phyloP scores from a whole-genome alignment of 2,888 invertebrate species.

The Nomada fucata region DNA sequence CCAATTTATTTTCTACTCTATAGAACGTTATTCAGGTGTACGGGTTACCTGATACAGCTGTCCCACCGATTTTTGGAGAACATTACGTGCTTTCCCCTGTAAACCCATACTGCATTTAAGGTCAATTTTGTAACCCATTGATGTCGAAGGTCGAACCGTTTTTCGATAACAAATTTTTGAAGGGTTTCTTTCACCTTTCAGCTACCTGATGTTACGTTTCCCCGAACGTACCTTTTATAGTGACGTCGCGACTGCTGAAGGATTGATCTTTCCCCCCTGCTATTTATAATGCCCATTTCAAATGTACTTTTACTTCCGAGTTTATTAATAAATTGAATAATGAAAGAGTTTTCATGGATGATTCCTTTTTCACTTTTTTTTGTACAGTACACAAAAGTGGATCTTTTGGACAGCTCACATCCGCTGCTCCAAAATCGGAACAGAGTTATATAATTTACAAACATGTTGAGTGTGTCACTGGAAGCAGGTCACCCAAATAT shows the following conservation, averaged over 20 bases:
- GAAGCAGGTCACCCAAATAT: too few species aligned
- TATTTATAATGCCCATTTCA: neutral
- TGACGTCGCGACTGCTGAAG: neutral
- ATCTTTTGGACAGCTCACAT: too few species aligned
- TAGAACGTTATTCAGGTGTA: slow-evolving; percentile 49
- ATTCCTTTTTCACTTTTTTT: too few species aligned
- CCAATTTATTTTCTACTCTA: slow-evolving; percentile 20
- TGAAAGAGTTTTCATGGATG: too few species aligned
- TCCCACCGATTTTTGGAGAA: slow-evolving; percentile 70
- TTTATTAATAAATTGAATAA: too few species aligned
- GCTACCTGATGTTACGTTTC: slow-evolving; percentile 50
- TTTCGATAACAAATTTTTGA: slow-evolving; percentile 70
- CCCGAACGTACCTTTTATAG: slow-evolving; percentile 34
- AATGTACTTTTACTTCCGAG: neutral
- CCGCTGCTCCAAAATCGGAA: too few species aligned
- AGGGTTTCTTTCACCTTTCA: slow-evolving; percentile 54
- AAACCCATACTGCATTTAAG: slow-evolving; percentile 79
- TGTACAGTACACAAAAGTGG: too few species aligned
- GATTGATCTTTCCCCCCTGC: neutral
- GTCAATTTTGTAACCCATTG: slow-evolving; percentile 80
- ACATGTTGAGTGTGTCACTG: too few species aligned
- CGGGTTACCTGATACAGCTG: slow-evolving; percentile 52
- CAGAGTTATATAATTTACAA: too few species aligned
- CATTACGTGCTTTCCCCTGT: slow-evolving; percentile 75
- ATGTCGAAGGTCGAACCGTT: slow-evolving; percentile 70